Conservation (phyloP, 2,888 invertebrate species). For the Cordilura impudica region DNA sequence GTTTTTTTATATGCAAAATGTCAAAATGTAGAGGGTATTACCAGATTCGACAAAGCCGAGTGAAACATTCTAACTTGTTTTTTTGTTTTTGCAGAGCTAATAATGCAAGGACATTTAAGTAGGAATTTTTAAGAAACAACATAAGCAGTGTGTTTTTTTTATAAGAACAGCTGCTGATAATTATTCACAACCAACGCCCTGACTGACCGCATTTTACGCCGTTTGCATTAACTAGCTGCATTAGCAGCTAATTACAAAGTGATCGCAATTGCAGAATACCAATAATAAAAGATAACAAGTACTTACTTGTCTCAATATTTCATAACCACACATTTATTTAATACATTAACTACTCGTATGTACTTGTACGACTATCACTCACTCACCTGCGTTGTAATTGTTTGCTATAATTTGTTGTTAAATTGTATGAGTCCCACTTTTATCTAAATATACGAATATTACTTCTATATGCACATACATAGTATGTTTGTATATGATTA, state of each 20-base stretch:
- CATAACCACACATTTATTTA: conserved; percentile 5
- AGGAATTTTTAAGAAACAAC: neutral
- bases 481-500: neutral
- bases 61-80: neutral
- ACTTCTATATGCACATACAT: neutral
- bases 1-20: no score
- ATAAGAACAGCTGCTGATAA: conserved; percentile 3
- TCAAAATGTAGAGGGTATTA: no score
- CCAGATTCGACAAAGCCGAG: no score
- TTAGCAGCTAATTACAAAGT: conserved; percentile 72
- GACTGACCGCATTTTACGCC: conserved; percentile 49
- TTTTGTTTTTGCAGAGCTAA: conserved; percentile 17
- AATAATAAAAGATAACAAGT: conserved; percentile 52
- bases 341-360: conserved; percentile 45
- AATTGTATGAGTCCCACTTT: conserved; percentile 16
- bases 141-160: no score
- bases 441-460: neutral
- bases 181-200: conserved; percentile 47
- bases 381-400: neutral
- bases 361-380: neutral
- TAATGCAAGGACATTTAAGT: conserved; percentile 67
- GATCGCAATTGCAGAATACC: conserved; percentile 62
- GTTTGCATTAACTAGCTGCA: conserved; percentile 61
- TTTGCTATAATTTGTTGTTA: neutral
- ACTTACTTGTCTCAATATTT: conserved; percentile 50